These are phyloP conservation scores for Pseudolaguvia tuberculata DNA, from an alignment of 2,113 vertebrate species.

Conservation along the genomic window DNA sequence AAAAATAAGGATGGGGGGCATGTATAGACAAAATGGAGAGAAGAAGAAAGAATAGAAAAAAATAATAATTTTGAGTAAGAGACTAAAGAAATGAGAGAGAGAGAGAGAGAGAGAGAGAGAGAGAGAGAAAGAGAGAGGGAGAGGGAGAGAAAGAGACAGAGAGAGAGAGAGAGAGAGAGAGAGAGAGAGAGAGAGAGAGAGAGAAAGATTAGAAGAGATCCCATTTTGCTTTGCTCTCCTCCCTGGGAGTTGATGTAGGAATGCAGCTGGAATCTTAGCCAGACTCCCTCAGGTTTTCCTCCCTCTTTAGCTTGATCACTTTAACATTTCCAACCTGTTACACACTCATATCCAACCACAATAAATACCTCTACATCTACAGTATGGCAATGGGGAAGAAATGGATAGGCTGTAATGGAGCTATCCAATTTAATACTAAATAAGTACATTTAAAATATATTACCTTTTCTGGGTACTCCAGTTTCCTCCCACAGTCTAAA, in stretches of 20 bases:
- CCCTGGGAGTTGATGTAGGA: conserved; percentile 18
- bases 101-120: background rate
- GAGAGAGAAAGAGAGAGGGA: background rate
- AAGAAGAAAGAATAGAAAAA: too few species aligned
- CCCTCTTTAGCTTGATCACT: background rate
- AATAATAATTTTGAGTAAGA: too few species aligned
- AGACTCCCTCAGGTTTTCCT: conserved; percentile 21
- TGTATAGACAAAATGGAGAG: background rate
- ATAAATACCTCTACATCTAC: background rate
- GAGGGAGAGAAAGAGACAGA: background rate
- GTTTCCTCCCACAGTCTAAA: too few species aligned
- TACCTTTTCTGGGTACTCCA: too few species aligned
- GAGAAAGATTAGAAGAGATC: background rate
- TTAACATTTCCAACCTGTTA: background rate
- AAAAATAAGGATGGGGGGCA: background rate
- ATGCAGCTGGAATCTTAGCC: conserved; percentile 21
- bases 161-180: background rate
- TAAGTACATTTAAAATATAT: too few species aligned
- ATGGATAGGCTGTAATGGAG: background rate
- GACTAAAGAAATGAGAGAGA: background rate
- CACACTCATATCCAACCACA: background rate
- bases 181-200: background rate
- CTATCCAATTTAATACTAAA: too few species aligned
- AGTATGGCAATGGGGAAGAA: background rate
- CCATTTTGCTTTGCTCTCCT: conserved; percentile 4